Evolutionary conservation across 2,113 vertebrate genomes (phyloP), one percentile per base, ranked within the genome.

Genomic region (Perccottus glenii): DNA sequence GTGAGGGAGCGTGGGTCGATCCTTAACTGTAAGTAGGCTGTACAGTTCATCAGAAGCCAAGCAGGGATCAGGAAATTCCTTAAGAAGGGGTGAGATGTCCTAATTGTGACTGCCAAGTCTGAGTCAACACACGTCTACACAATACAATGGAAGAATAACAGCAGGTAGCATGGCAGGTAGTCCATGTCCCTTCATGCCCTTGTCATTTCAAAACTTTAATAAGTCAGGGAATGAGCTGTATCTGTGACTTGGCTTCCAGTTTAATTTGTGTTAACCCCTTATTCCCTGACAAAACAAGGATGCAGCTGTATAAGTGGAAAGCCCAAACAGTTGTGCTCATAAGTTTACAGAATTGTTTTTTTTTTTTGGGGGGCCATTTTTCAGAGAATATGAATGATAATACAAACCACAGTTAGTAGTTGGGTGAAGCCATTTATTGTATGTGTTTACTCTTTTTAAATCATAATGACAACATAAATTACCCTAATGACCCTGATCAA

Each of bases 11-110:
- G 80, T 36, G 73, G 79, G 69, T 9, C 61, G 5, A 16, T 50
- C 62, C 46, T 35, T 71, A 70, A 59, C 73, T 78, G 74, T 56
- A 72, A 71, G 36, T 33, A 35, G 62, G 74, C 36, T 70, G 71
- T 58, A 12, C n/a, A 69, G 70, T 73, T 75, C 52, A 2, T 50
- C 55, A 5, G 55, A 66, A 81, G 70, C 14, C 1, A 11, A 70
- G 40, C 50, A 11, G 42, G 75, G 75, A 85, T 85, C 85, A 87
- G 86, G 90, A 91, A 91, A 89, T 90, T 89, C 90, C 86, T 87
- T 79, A 84, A 79, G 57, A 44, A 71, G 64, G 75, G 53, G 78
- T 70, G 72, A 59, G 79, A 63, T 49, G 55, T 86, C 82, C 83
- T 78, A 76, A 88, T 68, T 60, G 51, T 85, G 87, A 85, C 70